Conservation (phyloP, 2,888 invertebrate genomes). For the Stictocephala bisonia region DNA sequence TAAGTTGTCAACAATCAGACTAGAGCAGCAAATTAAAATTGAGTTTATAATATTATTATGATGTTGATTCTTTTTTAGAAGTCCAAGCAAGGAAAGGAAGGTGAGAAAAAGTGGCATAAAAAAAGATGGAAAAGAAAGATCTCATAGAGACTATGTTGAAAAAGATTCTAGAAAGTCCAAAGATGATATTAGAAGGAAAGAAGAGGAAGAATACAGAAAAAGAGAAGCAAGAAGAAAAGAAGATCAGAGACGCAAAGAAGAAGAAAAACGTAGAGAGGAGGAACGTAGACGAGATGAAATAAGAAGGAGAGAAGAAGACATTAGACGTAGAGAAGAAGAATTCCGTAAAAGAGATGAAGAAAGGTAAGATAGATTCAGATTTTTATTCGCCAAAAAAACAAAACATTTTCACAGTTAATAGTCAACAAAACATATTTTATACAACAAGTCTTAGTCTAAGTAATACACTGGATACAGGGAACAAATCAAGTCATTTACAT, state of each 20-base stretch:
- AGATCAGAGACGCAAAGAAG: constrained; percentile 52
- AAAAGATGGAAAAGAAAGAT: constrained; percentile 48
- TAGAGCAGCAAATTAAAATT: too few species aligned
- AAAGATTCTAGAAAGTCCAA: constrained; percentile 26
- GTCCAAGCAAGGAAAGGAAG: constrained; percentile 56
- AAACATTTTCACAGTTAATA: too few species aligned
- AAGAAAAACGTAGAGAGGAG: constrained; percentile 53
- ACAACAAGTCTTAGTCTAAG: too few species aligned
- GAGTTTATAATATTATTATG: too few species aligned
- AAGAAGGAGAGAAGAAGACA: constrained; percentile 56
- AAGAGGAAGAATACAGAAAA: constrained; percentile 48
- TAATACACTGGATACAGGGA: too few species aligned
- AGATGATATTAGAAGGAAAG: constrained; percentile 48
- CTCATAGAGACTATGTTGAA: constrained; percentile 38
- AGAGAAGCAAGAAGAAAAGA: constrained; percentile 54
- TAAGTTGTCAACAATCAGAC: too few species aligned
- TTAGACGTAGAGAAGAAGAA: constrained; percentile 56
- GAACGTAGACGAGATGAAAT: constrained; percentile 62
- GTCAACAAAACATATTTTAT: too few species aligned
- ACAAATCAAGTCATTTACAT: too few species aligned
- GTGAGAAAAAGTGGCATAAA: constrained; percentile 49
- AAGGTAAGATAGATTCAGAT: constrained; percentile 45
- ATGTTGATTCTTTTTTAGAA: constrained; percentile 53
- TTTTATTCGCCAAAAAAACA: too few species aligned
- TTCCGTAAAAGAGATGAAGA: constrained; percentile 50